A percentile compares a stretch with the other conserved stretches of the same genome.
Evolutionary conservation across 1,140 invertebrate species (phyloP).

Genomic region (Monomorium pharaonis): DNA sequence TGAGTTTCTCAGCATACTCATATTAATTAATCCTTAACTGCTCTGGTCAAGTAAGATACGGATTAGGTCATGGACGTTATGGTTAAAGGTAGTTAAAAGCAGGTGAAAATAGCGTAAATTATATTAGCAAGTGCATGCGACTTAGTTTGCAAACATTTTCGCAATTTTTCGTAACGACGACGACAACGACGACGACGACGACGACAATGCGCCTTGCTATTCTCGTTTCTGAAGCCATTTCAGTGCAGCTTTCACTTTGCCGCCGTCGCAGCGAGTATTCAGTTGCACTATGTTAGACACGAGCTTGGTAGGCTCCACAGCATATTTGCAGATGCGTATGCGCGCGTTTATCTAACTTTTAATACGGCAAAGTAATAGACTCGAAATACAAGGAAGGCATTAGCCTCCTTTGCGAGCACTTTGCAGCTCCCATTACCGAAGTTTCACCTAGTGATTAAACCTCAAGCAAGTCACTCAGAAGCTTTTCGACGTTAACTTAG

Average conservation of each 20-base stretch:
- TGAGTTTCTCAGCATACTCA: not conserved
- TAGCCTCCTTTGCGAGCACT: constrained; percentile 78
- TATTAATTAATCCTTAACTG: not conserved
- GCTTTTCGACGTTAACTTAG: constrained; percentile 75
- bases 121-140: not conserved
- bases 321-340: constrained; percentile 31
- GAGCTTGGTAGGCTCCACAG: not conserved
- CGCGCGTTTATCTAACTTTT: constrained; percentile 75
- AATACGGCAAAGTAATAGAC: constrained; percentile 69
- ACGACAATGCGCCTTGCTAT: not conserved
- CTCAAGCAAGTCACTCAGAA: constrained; percentile 78
- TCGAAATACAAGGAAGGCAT: constrained; percentile 73
- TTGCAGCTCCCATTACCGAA: constrained; percentile 78
- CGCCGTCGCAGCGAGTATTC: not conserved
- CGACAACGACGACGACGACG: not conserved
- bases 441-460: constrained; percentile 78
- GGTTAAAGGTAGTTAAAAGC: not conserved
- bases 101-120: not conserved
- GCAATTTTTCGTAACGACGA: not conserved
- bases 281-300: constrained; percentile 24
- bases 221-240: constrained; percentile 2
- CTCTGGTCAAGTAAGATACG: not conserved
- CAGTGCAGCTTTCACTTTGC: not conserved
- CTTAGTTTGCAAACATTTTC: not conserved
- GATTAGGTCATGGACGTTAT: not conserved